Conservation (phyloP, 2,888 invertebrate species). For the Cetonia aurata region DNA sequence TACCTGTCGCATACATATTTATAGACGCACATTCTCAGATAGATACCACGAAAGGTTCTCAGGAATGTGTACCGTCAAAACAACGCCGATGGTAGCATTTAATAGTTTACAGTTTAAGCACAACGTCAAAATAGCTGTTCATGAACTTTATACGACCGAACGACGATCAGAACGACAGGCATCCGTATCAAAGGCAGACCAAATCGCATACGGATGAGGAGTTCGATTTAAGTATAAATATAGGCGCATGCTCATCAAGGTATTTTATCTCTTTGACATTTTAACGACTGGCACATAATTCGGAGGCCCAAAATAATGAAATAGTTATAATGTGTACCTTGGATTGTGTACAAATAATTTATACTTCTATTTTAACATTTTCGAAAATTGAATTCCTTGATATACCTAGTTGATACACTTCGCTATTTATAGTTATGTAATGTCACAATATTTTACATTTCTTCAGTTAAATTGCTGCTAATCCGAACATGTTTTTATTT, state of each 20-base stretch:
- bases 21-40: conserved; percentile 19
- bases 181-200: conserved; percentile 27
- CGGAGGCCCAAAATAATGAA: background rate
- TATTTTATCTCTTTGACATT: conserved; percentile 31
- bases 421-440: too few relatives aligned
- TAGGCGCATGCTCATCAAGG: background rate
- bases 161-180: conserved; percentile 26
- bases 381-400: too few relatives aligned
- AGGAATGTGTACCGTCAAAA: conserved; percentile 28
- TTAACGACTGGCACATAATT: background rate
- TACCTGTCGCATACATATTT: conserved; percentile 21
- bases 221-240: conserved; percentile 17
- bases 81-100: conserved; percentile 14
- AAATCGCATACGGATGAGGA: conserved; percentile 28
- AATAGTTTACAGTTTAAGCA: conserved; percentile 35
- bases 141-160: conserved; percentile 28
- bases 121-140: conserved; percentile 34
- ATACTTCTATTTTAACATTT: too few relatives aligned
- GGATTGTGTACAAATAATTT: too few relatives aligned
- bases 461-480: too few relatives aligned
- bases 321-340: too few relatives aligned
- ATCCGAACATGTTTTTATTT: too few relatives aligned
- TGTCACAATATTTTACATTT: too few relatives aligned
- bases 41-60: conserved; percentile 24
- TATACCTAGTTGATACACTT: too few relatives aligned